Evolutionary conservation across 2,797 vertebrate species (phyloP), one percentile per base, ranked within the genome.

Genomic region (Periparus ater): DNA sequence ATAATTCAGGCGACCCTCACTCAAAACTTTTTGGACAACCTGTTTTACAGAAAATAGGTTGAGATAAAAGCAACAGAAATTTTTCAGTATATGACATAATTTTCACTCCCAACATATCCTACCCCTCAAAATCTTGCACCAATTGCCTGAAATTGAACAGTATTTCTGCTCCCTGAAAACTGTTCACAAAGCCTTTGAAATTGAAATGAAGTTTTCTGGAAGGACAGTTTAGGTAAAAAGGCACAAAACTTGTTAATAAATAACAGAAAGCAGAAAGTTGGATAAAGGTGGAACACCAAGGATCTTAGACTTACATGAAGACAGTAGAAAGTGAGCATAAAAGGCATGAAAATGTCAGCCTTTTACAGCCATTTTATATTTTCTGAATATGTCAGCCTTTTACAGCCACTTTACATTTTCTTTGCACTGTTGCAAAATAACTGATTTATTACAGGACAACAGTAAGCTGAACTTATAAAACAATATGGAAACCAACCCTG

Each of bases 181-280:
- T 79, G 18, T 25, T 85, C 32, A 87, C 73, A 75, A 75, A 93
- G 53, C 29, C 55, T 85, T 91, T 92, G 81, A 94, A 95, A 89
- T 55, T 29, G 60, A 93, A 89, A 90, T 71, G 44, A 70, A 62
- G 44, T 84, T 93, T 95, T 74, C 61, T 84, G 36, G 60, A 89
- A 83, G n/a, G 57, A 85, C 14, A 77, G 22, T 55, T 93, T 76
- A 63, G 27, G 65, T 70, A 83, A 70, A 95, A 93, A 91, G 36
- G 17, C 47, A 88, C 26, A 90, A 68, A 95, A 65, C 42, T 47
- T 12, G 15, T 12, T 54, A 72, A 84, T 72, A 95, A 87, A 75
- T 82, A 72, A 77, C 38, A 78, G 25, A 81, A 95, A 85, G 25
- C 48, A 80, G 38, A 72, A 72, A 84, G 50, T 2, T 2, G 9